These are phyloP conservation scores for Cheilinus undulatus DNA, from an alignment of 2,113 vertebrate species.

Conservation along the genomic window DNA sequence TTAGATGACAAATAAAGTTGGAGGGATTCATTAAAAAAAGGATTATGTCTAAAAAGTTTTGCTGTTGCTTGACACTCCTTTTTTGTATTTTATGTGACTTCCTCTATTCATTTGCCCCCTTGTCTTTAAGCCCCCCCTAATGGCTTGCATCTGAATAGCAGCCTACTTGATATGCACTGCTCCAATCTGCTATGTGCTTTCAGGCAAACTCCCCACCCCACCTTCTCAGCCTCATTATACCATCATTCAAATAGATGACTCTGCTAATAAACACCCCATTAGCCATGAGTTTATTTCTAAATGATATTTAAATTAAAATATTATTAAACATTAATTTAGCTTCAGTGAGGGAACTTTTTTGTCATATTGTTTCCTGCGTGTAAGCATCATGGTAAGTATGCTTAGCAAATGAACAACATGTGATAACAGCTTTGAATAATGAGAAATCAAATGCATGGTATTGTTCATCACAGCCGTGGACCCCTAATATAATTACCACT, in stretches of 20 bases:
- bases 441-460: constrained; percentile 47
- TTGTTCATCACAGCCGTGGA: constrained; percentile 41
- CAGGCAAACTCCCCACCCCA: background rate
- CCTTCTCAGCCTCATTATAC: constrained; percentile 20
- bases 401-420: constrained; percentile 52
- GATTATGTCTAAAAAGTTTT: constrained; percentile 17
- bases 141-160: constrained; percentile 71
- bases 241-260: constrained; percentile 36
- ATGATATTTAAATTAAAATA: constrained; percentile 57
- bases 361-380: constrained; percentile 28
- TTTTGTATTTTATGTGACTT: background rate
- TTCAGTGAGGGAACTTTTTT: constrained; percentile 21
- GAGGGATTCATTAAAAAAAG: constrained; percentile 52
- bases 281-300: constrained; percentile 44
- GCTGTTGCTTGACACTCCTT: background rate
- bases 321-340: constrained; percentile 57
- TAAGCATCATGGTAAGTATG: constrained; percentile 47
- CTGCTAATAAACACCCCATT: constrained; percentile 49
- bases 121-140: constrained; percentile 77
- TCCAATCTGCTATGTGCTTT: background rate
- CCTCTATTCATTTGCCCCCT: constrained; percentile 38
- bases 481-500: constrained; percentile 52
- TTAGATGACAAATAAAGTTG: constrained; percentile 76
- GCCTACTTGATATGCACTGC: background rate
- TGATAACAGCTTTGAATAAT: constrained; percentile 48